These are phyloP conservation scores for Pachyuromys duprasi DNA, from an alignment of 2,797 vertebrate species.

Conservation along the genomic window DNA sequence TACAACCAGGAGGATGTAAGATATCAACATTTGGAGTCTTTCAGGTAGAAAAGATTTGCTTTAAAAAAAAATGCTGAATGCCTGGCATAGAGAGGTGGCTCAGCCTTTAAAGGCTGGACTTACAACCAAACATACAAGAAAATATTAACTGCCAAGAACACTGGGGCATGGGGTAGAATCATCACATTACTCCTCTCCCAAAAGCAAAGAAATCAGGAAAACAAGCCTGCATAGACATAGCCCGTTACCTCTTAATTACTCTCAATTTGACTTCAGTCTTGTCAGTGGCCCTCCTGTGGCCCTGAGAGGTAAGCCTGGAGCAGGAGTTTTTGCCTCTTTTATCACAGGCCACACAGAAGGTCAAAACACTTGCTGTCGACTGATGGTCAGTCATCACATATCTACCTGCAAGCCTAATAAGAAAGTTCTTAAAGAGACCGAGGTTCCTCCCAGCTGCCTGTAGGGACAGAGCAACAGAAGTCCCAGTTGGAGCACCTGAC, in stretches of 20 bases:
- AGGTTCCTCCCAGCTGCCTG: background rate
- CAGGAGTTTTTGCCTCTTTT: background rate
- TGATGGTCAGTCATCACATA: background rate
- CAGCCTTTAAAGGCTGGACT: background rate
- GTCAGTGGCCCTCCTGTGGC: background rate
- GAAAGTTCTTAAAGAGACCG: background rate
- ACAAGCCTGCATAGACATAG: background rate
- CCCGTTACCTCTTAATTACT: background rate
- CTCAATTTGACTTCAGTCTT: background rate
- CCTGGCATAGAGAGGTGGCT: background rate
- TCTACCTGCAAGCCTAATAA: background rate
- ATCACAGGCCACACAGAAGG: background rate
- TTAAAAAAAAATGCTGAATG: conserved; percentile 21
- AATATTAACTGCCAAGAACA: background rate
- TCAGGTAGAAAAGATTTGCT: conserved; percentile 46
- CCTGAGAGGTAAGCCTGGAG: background rate
- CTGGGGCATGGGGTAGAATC: background rate
- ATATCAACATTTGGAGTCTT: conserved; percentile 52
- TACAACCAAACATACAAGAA: background rate
- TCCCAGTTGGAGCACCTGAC: background rate
- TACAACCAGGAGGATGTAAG: background rate
- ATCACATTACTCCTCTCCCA: background rate
- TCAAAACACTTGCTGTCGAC: background rate
- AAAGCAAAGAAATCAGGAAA: background rate
- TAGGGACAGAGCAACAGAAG: background rate